These are phyloP conservation scores for Sesamia nonagrioides DNA, from an alignment of 1,140 invertebrate genomes.

Conservation along the genomic window DNA sequence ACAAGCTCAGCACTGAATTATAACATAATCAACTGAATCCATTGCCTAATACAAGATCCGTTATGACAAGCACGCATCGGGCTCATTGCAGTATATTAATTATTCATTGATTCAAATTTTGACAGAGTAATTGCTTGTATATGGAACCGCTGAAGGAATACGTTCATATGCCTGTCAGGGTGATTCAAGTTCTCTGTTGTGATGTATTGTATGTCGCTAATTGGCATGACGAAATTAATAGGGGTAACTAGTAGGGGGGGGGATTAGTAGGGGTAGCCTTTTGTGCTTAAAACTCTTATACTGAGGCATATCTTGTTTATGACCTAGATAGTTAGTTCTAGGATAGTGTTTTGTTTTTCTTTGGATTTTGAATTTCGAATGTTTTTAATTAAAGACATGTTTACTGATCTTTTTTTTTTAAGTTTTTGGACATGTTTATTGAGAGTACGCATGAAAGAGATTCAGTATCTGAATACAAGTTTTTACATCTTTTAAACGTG, in stretches of 20 bases:
- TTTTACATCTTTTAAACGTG: too few relatives aligned
- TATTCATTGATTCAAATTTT: slow-evolving; percentile 9
- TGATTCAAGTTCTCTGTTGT: background rate
- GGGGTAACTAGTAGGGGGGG: too few relatives aligned
- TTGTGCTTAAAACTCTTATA: background rate
- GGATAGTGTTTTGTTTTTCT: too few relatives aligned
- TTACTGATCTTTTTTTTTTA: too few relatives aligned
- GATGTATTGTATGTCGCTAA: background rate
- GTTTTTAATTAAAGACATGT: too few relatives aligned
- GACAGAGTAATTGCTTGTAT: slow-evolving; percentile 27
- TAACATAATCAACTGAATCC: slow-evolving; percentile 3
- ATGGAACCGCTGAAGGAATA: background rate
- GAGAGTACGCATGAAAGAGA: too few relatives aligned
- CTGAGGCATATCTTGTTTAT: background rate
- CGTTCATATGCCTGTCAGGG: background rate
- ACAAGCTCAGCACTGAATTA: too few relatives aligned
- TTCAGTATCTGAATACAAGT: too few relatives aligned
- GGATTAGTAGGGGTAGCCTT: background rate
- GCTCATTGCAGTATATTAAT: background rate
- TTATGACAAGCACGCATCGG: slow-evolving; percentile 16
- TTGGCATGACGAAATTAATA: slow-evolving; percentile 18
- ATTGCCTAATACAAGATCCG: background rate
- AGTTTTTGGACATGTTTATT: too few relatives aligned
- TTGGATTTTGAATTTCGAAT: too few relatives aligned
- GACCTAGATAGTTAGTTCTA: too few relatives aligned